These are phyloP conservation scores for Quiscalus mexicanus DNA, from an alignment of 2,113 vertebrate species.

Conservation along the genomic window DNA sequence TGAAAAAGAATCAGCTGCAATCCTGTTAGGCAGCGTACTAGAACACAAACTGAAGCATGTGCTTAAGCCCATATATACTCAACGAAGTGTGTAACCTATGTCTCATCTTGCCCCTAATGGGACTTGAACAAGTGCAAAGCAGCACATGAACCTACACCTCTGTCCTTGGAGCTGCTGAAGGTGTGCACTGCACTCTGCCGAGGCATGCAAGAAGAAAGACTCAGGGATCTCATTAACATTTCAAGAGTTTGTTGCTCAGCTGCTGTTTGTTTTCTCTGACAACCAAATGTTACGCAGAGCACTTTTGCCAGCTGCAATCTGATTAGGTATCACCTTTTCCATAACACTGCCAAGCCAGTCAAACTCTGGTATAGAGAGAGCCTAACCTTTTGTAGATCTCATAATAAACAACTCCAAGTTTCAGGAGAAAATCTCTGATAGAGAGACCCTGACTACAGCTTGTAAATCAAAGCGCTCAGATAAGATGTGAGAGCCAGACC, in stretches of 20 bases:
- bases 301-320: constrained; percentile 62
- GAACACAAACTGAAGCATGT: neutral
- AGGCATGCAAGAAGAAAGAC: neutral
- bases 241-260: constrained; percentile 36
- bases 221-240: constrained; percentile 20
- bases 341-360: constrained; percentile 27
- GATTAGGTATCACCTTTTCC: constrained; percentile 61
- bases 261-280: constrained; percentile 66
- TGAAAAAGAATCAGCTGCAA: neutral
- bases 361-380: neutral
- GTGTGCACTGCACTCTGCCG: neutral
- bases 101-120: neutral
- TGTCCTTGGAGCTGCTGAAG: neutral
- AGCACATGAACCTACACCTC: neutral
- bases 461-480: constrained; percentile 68
- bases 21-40: neutral
- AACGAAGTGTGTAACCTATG: neutral
- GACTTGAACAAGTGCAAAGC: neutral
- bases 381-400: constrained; percentile 56
- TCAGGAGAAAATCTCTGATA: constrained; percentile 43
- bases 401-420: constrained; percentile 34
- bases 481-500: constrained; percentile 36
- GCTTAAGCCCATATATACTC: neutral
- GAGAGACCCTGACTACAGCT: constrained; percentile 13
- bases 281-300: constrained; percentile 46